Base-by-base conservation (phyloP, 2,797 vertebrate species). In the Serranus cabrilla region DNA sequence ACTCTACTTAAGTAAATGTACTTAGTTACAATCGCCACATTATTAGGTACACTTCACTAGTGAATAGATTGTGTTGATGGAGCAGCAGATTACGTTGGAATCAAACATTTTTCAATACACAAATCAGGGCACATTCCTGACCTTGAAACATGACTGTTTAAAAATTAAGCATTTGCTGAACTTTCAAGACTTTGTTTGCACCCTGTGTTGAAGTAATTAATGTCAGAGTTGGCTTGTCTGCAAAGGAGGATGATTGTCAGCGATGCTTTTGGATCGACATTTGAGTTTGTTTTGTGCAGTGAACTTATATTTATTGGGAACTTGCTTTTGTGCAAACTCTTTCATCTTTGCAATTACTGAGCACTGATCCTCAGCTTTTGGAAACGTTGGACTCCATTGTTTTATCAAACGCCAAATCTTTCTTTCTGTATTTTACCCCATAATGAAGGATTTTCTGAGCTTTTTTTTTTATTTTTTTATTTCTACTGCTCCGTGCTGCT, bases 401-500 rank as follows among this genome's bases (percentile, higher is more conserved):
- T 60, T 61, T n/a, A 12, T 47, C 0, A 50, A n/a, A 42, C 0
- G 0, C 1, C n/a, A 13, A 25, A 50, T 43, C 9, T 46, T 43
- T 43, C 12, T 34, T 11, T 31, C 11, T 42, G 18, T 49, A 9
- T 60, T 39, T 57, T 9, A n/a, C 14, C 9, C 4, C 12, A 25
- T 43, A 45, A 50, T 39, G 21, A 62, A 18, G 25, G 17, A 25
- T 37, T 59, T 11, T 27, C 17, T 76, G 39, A 55, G 43, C 14
- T 67, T 76, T 71, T 31, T 25, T 76, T 51, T 5, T 14, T 67
- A 74, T 71, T 31, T 25, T 76, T 51, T 5, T 14, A 56, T 66
- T 58, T 56, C 54, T 57, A 27, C n/a, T 55, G 11, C 37, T 59
- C 18, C 18, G 14, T 50, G 37, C 57, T 59, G 37, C 58, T 63